These are phyloP conservation scores for Philypnodon macrostomus DNA, from an alignment of 2,797 vertebrate genomes.

Conservation along the genomic window DNA sequence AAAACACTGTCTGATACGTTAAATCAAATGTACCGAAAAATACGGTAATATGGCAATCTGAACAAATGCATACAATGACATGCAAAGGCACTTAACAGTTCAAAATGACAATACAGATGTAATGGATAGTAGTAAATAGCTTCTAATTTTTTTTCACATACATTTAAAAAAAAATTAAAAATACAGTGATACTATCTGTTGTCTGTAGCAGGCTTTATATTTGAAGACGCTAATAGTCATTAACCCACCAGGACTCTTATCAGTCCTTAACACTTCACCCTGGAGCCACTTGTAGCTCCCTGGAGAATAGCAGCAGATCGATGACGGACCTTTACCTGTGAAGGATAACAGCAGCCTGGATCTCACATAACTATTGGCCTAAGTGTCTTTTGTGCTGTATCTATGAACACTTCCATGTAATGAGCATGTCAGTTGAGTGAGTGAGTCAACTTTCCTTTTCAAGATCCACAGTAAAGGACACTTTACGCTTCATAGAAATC, in stretches of 20 bases:
- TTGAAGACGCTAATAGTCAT: conserved; percentile 40
- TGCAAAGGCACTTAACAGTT: too few species aligned
- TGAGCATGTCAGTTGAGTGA: conserved; percentile 3
- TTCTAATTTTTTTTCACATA: too few species aligned
- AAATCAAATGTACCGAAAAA: too few species aligned
- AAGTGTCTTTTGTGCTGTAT: conserved; percentile 14
- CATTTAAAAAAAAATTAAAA: too few species aligned
- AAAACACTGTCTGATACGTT: too few species aligned
- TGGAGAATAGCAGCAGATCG: conserved; percentile 14
- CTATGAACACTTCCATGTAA: neutral
- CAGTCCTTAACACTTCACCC: conserved; percentile 38
- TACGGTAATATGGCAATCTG: too few species aligned
- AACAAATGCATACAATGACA: too few species aligned
- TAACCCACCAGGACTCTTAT: conserved; percentile 36
- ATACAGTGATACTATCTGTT: too few species aligned
- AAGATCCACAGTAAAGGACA: neutral
- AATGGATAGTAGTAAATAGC: too few species aligned
- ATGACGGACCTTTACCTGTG: conserved; percentile 23
- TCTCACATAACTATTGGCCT: neutral
- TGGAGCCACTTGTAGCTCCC: conserved; percentile 31
- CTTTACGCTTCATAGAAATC: neutral
- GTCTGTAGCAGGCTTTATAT: conserved; percentile 26
- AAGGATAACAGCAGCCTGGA: conserved; percentile 5
- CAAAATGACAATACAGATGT: too few species aligned
- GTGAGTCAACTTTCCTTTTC: conserved; percentile 1